A percentile compares a stretch with the other conserved stretches of the same genome.
Conservation (phyloP, 92 coral and sea anemone genomes). For the Scolanthus callimorphus region DNA sequence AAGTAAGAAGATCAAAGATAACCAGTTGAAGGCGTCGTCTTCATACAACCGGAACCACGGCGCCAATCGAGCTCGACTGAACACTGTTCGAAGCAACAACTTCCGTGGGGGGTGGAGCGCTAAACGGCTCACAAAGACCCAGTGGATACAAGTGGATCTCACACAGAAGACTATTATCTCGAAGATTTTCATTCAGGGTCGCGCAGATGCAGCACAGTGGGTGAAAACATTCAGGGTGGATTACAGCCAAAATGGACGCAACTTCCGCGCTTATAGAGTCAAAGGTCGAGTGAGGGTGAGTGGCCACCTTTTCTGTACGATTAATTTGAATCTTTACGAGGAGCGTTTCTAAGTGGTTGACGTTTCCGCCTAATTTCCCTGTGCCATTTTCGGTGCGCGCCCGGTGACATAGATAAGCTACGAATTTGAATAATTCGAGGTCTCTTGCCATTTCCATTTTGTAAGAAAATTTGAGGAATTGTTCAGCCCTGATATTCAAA, state of each 20-base stretch:
- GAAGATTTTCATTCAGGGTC: constrained; percentile 53
- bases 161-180: constrained; percentile 27
- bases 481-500: no score
- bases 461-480: no score
- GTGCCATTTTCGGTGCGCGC: no score
- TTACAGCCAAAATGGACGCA: constrained; percentile 52
- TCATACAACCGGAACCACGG: constrained; percentile 70
- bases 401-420: no score
- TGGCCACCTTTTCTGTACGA: constrained; percentile 63
- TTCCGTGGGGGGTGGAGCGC: constrained; percentile 85
- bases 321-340: no score
- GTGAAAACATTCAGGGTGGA: constrained; percentile 52
- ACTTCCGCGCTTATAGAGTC: constrained; percentile 41
- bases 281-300: constrained; percentile 64
- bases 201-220: constrained; percentile 61
- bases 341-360: no score
- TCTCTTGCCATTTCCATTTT: no score
- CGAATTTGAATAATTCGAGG: no score
- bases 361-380: no score
- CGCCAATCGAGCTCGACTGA: constrained; percentile 58
- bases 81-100: constrained; percentile 38
- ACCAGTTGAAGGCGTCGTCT: constrained; percentile 51
- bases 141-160: constrained; percentile 72
- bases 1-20: constrained; percentile 31
- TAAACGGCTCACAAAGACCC: constrained; percentile 49